Percentiles rank a stretch among this genome's conserved stretches.
Evolutionary conservation across 2,797 vertebrate species (phyloP).

Genomic region (Syngnathus rostellatus): DNA sequence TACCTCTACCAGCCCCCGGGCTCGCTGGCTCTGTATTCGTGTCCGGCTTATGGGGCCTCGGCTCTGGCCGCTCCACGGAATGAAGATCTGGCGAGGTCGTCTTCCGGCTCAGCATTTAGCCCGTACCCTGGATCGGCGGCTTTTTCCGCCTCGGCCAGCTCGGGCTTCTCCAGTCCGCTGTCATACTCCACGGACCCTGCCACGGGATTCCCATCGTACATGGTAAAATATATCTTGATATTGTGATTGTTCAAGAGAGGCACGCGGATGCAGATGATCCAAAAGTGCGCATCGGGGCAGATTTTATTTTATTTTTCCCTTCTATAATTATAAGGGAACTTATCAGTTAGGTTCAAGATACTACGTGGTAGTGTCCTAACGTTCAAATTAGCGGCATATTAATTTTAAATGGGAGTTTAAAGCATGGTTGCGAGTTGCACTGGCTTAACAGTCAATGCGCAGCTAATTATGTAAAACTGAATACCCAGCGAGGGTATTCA

Average conservation of each 20-base stretch:
- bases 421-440: constrained; percentile 25
- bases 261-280: background rate
- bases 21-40: constrained; percentile 96
- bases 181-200: constrained; percentile 88
- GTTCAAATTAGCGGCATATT: background rate
- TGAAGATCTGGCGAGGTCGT: constrained; percentile 89
- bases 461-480: constrained; percentile 38
- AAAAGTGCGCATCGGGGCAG: background rate
- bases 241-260: background rate
- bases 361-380: background rate
- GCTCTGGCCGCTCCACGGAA: constrained; percentile 88
- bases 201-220: constrained; percentile 92
- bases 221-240: constrained; percentile 73
- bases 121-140: constrained; percentile 95
- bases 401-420: constrained; percentile 10
- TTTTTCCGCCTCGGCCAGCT: constrained; percentile 84
- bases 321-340: background rate
- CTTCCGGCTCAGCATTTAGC: constrained; percentile 87
- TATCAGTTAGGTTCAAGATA: background rate
- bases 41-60: constrained; percentile 90
- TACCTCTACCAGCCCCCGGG: constrained; percentile 98
- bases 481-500: constrained; percentile 16
- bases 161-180: constrained; percentile 88
- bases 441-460: constrained; percentile 30
- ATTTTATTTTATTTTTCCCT: background rate